Evolutionary conservation across 2,797 vertebrate genomes (phyloP).

Genomic region (Siniperca obscura): DNA sequence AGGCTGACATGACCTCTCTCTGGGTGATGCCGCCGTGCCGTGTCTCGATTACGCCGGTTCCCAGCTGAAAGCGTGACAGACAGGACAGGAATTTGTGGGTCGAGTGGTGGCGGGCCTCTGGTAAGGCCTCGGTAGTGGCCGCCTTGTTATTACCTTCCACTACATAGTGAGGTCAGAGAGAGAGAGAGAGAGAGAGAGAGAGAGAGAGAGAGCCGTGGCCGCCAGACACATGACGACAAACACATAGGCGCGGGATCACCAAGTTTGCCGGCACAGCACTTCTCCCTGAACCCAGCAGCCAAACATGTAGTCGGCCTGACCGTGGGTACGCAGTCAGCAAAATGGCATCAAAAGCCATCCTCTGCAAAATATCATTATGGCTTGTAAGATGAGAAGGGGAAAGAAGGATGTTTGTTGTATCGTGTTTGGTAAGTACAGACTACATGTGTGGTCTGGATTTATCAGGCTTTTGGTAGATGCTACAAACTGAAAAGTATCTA

Average conservation of each 20-base stretch:
- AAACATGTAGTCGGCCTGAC: slow-evolving; percentile 74
- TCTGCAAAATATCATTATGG: slow-evolving; percentile 82
- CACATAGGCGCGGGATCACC: slow-evolving; percentile 73
- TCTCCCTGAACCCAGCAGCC: slow-evolving; percentile 67
- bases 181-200: slow-evolving; percentile 36
- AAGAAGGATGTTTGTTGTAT: slow-evolving; percentile 80
- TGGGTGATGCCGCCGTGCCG: slow-evolving; percentile 34
- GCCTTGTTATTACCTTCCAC: slow-evolving; percentile 82
- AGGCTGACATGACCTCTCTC: slow-evolving; percentile 49
- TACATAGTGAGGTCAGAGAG: slow-evolving; percentile 75
- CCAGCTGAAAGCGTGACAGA: slow-evolving; percentile 61
- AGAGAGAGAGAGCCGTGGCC: slow-evolving; percentile 52
- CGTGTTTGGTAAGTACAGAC: slow-evolving; percentile 79
- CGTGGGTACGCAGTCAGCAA: slow-evolving; percentile 80
- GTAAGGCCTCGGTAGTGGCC: slow-evolving; percentile 59
- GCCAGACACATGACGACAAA: slow-evolving; percentile 79
- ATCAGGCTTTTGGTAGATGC: slow-evolving; percentile 64
- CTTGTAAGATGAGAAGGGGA: slow-evolving; percentile 79
- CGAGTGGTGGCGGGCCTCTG: slow-evolving; percentile 55
- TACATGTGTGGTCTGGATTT: slow-evolving; percentile 80
- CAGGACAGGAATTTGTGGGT: slow-evolving; percentile 66
- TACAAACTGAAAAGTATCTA: slow-evolving; percentile 50
- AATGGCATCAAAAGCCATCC: slow-evolving; percentile 74
- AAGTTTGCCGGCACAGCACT: slow-evolving; percentile 79
- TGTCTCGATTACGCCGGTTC: slow-evolving; percentile 47